These are phyloP conservation scores for Ridgeia piscesae DNA, from an alignment of 1,140 invertebrate species.

Conservation along the genomic window DNA sequence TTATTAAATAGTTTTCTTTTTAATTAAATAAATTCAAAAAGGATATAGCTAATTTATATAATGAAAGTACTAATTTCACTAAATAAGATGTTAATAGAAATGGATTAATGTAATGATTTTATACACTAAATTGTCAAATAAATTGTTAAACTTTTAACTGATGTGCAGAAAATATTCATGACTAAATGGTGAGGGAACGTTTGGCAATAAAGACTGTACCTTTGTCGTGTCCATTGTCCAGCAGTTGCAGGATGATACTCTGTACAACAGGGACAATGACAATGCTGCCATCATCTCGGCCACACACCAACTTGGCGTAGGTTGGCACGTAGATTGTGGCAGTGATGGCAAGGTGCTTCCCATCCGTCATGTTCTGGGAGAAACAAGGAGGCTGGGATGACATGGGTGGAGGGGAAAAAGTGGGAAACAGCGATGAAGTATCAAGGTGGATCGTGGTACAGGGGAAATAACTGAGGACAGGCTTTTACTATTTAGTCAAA, in stretches of 20 bases:
- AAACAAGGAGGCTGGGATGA: neutral
- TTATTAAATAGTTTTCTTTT: no score
- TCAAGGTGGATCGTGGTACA: no score
- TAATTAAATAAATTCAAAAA: no score
- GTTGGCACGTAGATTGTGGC: constrained; percentile 79
- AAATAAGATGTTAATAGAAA: no score
- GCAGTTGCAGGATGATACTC: constrained; percentile 85
- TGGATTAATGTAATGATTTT: no score
- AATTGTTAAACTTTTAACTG: no score
- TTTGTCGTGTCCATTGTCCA: constrained; percentile 70
- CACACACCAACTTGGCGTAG: constrained; percentile 90
- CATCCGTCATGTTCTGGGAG: constrained; percentile 17
- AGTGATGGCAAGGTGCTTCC: constrained; percentile 38
- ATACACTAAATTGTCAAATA: no score
- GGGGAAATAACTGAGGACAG: no score
- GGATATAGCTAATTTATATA: no score
- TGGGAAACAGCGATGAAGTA: neutral
- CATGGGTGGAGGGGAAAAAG: neutral
- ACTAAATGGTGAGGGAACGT: neutral
- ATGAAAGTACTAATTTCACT: no score
- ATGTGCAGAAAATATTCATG: no score
- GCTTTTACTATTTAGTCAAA: no score
- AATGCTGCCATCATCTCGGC: constrained; percentile 92
- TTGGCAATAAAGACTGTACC: neutral
- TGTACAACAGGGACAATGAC: constrained; percentile 96